These are phyloP conservation scores for Burhinus bistriatus DNA, from an alignment of 2,113 vertebrate species.

Conservation along the genomic window DNA sequence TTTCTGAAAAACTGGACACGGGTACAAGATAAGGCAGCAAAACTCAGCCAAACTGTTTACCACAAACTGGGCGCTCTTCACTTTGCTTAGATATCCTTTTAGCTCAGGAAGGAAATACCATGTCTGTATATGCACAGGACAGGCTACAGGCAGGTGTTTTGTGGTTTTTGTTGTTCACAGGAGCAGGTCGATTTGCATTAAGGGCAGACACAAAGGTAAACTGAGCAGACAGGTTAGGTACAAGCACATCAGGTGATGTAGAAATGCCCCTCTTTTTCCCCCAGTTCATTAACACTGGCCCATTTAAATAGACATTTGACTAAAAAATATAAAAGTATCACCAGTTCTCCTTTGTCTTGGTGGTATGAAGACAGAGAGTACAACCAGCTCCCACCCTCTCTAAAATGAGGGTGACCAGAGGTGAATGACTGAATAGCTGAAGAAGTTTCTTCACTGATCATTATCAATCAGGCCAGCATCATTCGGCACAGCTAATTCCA, in stretches of 20 bases:
- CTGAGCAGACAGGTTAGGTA: conserved; percentile 9
- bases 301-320: not conserved
- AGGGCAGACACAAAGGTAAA: conserved; percentile 21
- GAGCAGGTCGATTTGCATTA: conserved; percentile 37
- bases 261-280: not conserved
- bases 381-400: not conserved
- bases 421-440: conserved; percentile 30
- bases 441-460: conserved; percentile 35
- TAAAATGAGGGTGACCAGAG: not conserved
- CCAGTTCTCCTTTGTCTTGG: not conserved
- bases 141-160: not conserved
- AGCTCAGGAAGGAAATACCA: not conserved
- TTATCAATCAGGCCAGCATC: conserved; percentile 24
- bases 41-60: not conserved
- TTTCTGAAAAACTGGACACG: not conserved
- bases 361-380: not conserved
- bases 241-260: not conserved
- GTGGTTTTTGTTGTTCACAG: not conserved
- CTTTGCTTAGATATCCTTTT: not conserved
- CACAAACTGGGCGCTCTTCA: not conserved
- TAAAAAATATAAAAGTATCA: not conserved
- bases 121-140: not conserved
- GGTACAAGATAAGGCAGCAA: not conserved
- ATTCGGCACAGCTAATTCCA: conserved; percentile 30
- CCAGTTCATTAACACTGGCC: not conserved